Base-by-base conservation (phyloP, 2,797 vertebrate genomes). In the Hemitrygon akajei region DNA sequence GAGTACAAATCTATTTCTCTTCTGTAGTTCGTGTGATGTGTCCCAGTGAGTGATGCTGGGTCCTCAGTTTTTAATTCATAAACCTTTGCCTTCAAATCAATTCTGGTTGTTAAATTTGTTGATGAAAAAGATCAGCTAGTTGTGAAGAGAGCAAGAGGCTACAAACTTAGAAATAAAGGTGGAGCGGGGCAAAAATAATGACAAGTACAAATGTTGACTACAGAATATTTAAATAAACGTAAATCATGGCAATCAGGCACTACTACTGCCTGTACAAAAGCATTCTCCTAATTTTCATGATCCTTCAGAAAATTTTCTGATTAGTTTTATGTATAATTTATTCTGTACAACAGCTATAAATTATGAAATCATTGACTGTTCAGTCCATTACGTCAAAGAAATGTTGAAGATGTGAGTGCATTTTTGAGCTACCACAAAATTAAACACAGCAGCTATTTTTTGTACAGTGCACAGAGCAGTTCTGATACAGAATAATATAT, bases 401-500 rank as follows among this genome's bases (percentile, higher is more conserved):
- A 87, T 87, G 34, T 87, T 10, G 30, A 58, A 87, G 56, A 69
- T 60, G 63, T 69, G 86, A 86, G 82, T 20, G n/a, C n/a, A 89
- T 7, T 66, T 89, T 60, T 86, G 58, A 60, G 22, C 47, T 86
- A 56, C 30, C 86, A 66, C 7, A 37, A 18, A 63, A 89, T 69
- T 89, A 89, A 89, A 89, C 37, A 89, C 63, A 89, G n/a, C 63
- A 89, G 60, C 63, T 69, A 89, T 82, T 76, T 91, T 89, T 94
- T 94, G 71, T 73, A 75, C 81, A 84, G 6, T 40, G 69, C 25
- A 18, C n/a, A 16, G 56, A 16, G 27, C 37, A 75, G 91, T 94
- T 94, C 84, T 94, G 93, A 94, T 94, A 94, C 93, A 94, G 93
- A 94, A 94, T 89, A 91, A 22, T 76, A 87, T 22, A 89, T 69